Evolutionary conservation across 2,888 invertebrate genomes (phyloP), one percentile per base, ranked within the genome.

Genomic region (Nysson spinosus): DNA sequence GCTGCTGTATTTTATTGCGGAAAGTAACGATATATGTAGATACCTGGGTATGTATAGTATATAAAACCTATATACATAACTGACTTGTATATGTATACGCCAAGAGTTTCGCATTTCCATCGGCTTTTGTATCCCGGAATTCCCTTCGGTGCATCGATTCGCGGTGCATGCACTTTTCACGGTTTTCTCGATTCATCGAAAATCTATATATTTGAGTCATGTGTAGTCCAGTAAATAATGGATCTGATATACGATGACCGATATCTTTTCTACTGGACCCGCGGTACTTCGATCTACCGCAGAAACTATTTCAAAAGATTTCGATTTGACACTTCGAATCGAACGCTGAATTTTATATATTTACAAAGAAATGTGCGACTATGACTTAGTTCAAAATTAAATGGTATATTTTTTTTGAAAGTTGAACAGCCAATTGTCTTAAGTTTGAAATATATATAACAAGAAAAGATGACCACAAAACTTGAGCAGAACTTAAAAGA

Each of bases 1-100:
- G 51, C 62, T 60, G 32, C 67, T 70, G 68, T 70, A 68, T 73
- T 73, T 74, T 73, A 70, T 74, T 73, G 61, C 60, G 60, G 43
- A 67, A 69, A 51, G 66, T 63, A 72, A 64, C 67, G 67, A 60
- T 72, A 61, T 39, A 19, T 22, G 54, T 46, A 34, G 37, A 35
- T 24, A 56, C 43, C 17, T 19, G 17, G 34, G 34, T 19, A 62
- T 26, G 17, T 22, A 28, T 35, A 14, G 30, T 11, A 32, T 39
- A 11, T 20, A 30, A 12, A 24, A 32, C 32, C 6, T 22, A 11
- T 35, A 43, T 32, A 55, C 49, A 54, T 37, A 47, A 2, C n/a
- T 4, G 19, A 9, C 9, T 35, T 11, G 26, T 2, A 28, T n/a
- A n/a, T 47, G 58, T 57, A 46, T 51, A 49, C 32, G 40, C 14